These are phyloP conservation scores for Drosophila subpulchrella DNA, from an alignment of 1,140 invertebrate genomes.

Conservation along the genomic window DNA sequence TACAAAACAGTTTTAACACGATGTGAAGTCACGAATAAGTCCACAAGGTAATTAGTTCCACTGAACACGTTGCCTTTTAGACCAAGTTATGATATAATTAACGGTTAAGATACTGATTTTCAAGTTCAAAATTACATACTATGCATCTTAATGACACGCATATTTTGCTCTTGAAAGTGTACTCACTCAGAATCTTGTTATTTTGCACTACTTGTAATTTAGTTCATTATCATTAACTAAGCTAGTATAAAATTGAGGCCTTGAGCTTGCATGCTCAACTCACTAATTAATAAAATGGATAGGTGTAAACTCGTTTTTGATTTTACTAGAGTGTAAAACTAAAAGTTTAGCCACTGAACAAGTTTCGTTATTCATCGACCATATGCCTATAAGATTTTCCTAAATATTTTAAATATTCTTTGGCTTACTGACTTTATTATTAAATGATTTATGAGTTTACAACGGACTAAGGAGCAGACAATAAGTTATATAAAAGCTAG, in stretches of 20 bases:
- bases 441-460: constrained; percentile 49
- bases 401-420: constrained; percentile 24
- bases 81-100: not conserved
- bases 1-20: not conserved
- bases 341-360: not conserved
- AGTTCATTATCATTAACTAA: constrained; percentile 36
- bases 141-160: constrained; percentile 1
- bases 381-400: not conserved
- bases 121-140: not conserved
- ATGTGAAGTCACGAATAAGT: not conserved
- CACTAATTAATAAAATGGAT: constrained; percentile 33
- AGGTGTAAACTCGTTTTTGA: constrained; percentile 19
- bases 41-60: not conserved
- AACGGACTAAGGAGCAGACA: constrained; percentile 47
- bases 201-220: constrained; percentile 15
- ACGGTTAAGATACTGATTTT: not conserved
- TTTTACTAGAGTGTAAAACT: constrained; percentile 2
- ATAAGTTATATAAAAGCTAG: constrained; percentile 75
- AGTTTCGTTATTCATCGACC: not conserved
- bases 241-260: constrained; percentile 5
- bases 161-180: constrained; percentile 24
- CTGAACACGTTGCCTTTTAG: not conserved
- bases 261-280: constrained; percentile 32
- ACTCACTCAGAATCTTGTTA: not conserved
- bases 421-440: constrained; percentile 64